Conservation (phyloP, 2,888 invertebrate genomes). For the Serripes groenlandicus region DNA sequence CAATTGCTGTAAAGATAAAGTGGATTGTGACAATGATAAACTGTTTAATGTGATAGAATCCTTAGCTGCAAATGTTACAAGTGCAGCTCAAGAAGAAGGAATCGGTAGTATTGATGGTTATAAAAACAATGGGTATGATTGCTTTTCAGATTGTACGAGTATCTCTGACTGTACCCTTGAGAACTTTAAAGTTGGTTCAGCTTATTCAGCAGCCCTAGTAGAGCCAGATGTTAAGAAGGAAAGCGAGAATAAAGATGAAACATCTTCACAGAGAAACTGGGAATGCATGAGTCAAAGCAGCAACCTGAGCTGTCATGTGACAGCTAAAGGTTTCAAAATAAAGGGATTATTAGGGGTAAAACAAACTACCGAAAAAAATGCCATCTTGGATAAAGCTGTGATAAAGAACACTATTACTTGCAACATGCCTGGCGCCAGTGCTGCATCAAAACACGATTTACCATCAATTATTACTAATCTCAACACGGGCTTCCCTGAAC, state of each 20-base stretch:
- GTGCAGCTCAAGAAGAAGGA: not conserved
- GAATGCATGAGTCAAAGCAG: slow-evolving; percentile 43
- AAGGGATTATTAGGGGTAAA: slow-evolving; percentile 21
- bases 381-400: too few relatives aligned
- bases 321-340: slow-evolving; percentile 47
- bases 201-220: not conserved
- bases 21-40: not conserved
- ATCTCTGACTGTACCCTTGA: slow-evolving; percentile 57
- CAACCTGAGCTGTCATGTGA: slow-evolving; percentile 40
- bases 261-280: not conserved
- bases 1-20: too few relatives aligned
- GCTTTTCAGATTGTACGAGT: slow-evolving; percentile 48
- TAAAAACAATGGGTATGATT: not conserved
- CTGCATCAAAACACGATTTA: too few relatives aligned
- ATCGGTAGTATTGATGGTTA: not conserved
- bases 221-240: not conserved
- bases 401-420: too few relatives aligned
- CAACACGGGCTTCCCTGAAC: too few relatives aligned
- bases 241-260: not conserved
- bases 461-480: too few relatives aligned
- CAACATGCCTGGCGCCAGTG: too few relatives aligned
- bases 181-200: slow-evolving; percentile 19
- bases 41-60: not conserved
- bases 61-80: not conserved
- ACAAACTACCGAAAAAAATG: too few relatives aligned